Base-by-base conservation (phyloP, 2,113 vertebrate species). In the Festucalex cinctus region DNA sequence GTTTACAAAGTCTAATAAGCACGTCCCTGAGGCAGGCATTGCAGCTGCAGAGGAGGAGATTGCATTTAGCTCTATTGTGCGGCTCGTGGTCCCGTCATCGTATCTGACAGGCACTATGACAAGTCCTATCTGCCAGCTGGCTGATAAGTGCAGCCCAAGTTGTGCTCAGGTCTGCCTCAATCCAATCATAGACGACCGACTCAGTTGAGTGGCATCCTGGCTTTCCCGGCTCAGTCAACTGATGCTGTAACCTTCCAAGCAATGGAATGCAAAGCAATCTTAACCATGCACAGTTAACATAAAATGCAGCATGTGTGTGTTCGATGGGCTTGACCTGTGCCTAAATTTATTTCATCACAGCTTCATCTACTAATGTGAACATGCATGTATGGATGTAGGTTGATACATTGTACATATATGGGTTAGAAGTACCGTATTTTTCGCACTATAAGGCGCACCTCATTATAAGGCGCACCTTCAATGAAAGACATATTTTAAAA, bases 1-100 rank as follows among this genome's bases (percentile, higher is more conserved):
- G 87, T 91, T 91, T 91, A 90, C 85, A 86, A 89, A 87, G 82
- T 87, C 88, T 90, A 85, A 90, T 86, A 89, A 83, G 84, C 70
- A 57, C 77, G 79, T 90, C 86, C 85, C 84, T 49, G 70, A 86
- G 86, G 87, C 79, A 70, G 75, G 28, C 78, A 77, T 62, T 79
- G 80, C 88, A 81, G 79, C 81, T 82, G 81, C 76, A 79, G 80
- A 80, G 83, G 74, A 87, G 85, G 86, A 92, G 88, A 91, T 91
- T 91, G 84, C 76, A 88, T 89, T 91, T 87, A 86, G 85, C 83
- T 79, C 80, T 80, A 93, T 88, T 91, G 89, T 89, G 83, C 81
- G 82, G 76, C 68, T 85, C 63, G 73, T 69, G 69, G 83, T 81
- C 75, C 78, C 81, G 80, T 87, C 88, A 91, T 90, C 90, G 85